Base-by-base conservation (phyloP, 2,797 vertebrate genomes). In the Gymnodraco acuticeps region DNA sequence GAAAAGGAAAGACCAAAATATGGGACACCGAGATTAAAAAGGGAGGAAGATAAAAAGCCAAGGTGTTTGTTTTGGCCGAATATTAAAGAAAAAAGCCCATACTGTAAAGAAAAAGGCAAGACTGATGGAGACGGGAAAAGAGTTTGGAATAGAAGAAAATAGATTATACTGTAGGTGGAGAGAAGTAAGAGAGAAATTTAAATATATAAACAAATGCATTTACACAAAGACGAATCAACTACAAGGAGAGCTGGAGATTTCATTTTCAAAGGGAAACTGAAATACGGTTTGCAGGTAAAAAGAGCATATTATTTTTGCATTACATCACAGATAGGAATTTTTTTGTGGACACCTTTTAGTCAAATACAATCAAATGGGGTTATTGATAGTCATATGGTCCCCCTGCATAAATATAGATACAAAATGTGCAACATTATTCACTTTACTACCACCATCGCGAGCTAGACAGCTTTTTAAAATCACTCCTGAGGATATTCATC, bases 1-100 rank as follows among this genome's bases (percentile, higher is more conserved):
- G 66, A 50, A 70, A 67, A 56, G 31, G 10, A 48, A 48, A 68
- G 47, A 55, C 38, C 56, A 20, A 71, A 73, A 78, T 78, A 69
- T 66, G 60, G 62, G 68, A 62, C 64, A 58, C 15, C 47, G 67
- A 55, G 20, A 41, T 41, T 75, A 58, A 53, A 65, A 69, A 64
- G 63, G 58, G 19, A 53, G n/a, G 17, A 33, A 54, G 71, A 84
- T 72, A 69, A 81, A 64, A 63, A 48, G 75, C 52, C 38, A 1
- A 6, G n/a, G 3, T 0, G 19, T 46, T 64, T 59, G 16, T 67
- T 65, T 69, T 67, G 52, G 53, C 33, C 55, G 62, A 70, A 66
- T 48, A 23, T 0, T 27, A 27, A 60, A 75, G 19, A 61, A 68
- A 81, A 48, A 10, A 16, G 46, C 41, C 55, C 27, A 48, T 64